phyloP scores from a whole-genome alignment of 1,140 invertebrate genomes.

The Neodiprion virginianus region DNA sequence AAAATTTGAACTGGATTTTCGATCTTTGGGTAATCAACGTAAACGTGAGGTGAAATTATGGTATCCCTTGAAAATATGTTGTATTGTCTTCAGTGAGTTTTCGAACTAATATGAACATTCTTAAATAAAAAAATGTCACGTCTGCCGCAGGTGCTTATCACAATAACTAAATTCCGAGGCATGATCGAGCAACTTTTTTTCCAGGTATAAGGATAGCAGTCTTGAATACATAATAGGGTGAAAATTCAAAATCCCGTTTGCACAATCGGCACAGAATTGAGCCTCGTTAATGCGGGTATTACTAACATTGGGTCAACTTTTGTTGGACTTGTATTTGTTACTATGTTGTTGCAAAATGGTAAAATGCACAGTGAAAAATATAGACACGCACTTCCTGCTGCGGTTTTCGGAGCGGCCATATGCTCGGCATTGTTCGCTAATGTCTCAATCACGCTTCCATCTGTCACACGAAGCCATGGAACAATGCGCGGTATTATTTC shows the following conservation, averaged over 20 bases:
- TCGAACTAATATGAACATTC: neutral
- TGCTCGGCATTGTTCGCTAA: conserved; percentile 10
- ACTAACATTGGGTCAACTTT: neutral
- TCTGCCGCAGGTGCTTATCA: neutral
- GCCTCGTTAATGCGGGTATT: neutral
- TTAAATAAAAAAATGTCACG: neutral
- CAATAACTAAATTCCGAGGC: no score
- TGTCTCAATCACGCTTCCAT: conserved; percentile 27
- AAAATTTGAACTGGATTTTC: no score
- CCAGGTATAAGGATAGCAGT: no score
- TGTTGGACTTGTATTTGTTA: neutral
- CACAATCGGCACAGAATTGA: neutral
- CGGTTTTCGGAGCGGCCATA: neutral
- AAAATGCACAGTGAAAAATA: neutral
- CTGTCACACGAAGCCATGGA: conserved; percentile 9
- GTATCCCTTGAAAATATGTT: no score
- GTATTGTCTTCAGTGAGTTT: neutral
- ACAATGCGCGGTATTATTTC: neutral
- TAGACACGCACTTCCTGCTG: neutral
- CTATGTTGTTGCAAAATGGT: neutral
- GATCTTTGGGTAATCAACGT: no score
- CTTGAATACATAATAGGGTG: neutral
- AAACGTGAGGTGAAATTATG: no score
- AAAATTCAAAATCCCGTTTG: neutral
- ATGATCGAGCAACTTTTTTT: no score